Evolutionary conservation across 2,797 vertebrate genomes (phyloP).

Genomic region (Setipinna tenuifilis): DNA sequence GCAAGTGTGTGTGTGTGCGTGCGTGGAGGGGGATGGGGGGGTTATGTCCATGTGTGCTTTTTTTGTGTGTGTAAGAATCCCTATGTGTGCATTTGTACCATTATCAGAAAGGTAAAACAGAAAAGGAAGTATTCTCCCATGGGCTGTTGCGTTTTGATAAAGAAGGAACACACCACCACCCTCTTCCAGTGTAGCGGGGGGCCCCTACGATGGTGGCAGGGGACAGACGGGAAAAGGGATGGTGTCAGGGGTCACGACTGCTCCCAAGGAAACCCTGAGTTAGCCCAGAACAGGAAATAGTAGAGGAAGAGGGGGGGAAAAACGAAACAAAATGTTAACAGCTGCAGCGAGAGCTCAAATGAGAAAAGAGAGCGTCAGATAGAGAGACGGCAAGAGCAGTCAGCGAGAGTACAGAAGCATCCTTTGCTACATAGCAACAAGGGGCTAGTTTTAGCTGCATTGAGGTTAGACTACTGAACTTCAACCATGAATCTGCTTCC

Average conservation of each 20-base stretch:
- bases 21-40: background rate
- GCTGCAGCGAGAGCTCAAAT: constrained; percentile 40
- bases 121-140: background rate
- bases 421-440: background rate
- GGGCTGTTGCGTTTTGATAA: constrained; percentile 4
- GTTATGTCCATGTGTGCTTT: background rate
- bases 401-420: constrained; percentile 32
- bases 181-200: background rate
- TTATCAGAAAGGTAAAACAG: background rate
- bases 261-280: constrained; percentile 55
- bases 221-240: constrained; percentile 26
- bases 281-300: constrained; percentile 64
- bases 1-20: background rate
- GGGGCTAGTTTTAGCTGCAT: constrained; percentile 43
- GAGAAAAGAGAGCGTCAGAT: constrained; percentile 19
- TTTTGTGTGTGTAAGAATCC: too few species aligned
- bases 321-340: background rate
- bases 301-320: constrained; percentile 8
- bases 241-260: constrained; percentile 57
- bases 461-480: constrained; percentile 35
- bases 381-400: constrained; percentile 45
- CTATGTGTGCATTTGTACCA: background rate
- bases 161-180: background rate
- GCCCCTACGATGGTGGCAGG: background rate
- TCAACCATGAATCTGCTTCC: constrained; percentile 64